Evolutionary conservation across 2,113 vertebrate genomes (phyloP).

Genomic region (Amblyopsis rosae): DNA sequence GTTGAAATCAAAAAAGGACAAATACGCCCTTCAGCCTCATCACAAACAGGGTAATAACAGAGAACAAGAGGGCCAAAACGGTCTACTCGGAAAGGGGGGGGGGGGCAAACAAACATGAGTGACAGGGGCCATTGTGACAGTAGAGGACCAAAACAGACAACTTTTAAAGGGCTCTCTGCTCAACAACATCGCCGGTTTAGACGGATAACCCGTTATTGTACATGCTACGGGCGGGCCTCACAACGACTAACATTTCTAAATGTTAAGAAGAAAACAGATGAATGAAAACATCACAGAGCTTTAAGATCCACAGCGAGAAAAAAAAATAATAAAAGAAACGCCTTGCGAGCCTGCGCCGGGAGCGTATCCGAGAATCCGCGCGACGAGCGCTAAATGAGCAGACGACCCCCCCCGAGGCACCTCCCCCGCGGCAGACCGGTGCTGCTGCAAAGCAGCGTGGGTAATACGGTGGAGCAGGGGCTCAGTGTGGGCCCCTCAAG

Average conservation of each 20-base stretch:
- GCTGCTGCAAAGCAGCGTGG: conserved; percentile 56
- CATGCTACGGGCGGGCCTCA: conserved; percentile 56
- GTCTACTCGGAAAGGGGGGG: conserved; percentile 44
- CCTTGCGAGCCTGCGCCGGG: conserved; percentile 27
- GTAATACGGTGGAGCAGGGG: conserved; percentile 59
- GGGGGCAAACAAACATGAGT: conserved; percentile 57
- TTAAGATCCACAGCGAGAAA: not conserved
- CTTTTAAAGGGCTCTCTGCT: conserved; percentile 67
- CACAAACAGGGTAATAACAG: conserved; percentile 72
- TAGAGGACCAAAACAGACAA: conserved; percentile 61
- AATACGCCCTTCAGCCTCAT: conserved; percentile 69
- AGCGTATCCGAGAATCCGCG: conserved; percentile 63
- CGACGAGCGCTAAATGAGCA: conserved; percentile 62
- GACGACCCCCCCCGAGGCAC: conserved; percentile 60
- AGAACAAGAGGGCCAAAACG: conserved; percentile 60
- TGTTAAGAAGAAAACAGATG: too few relatives aligned
- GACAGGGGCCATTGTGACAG: conserved; percentile 70
- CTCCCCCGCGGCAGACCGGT: conserved; percentile 43
- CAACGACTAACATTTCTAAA: conserved; percentile 52
- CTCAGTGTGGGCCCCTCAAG: conserved; percentile 65
- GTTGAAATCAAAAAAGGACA: conserved; percentile 68
- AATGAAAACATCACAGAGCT: too few relatives aligned
- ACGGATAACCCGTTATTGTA: conserved; percentile 64
- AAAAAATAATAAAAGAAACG: not conserved
- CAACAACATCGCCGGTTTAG: conserved; percentile 58